Base-by-base conservation (phyloP, 2,113 vertebrate species). In the Zootoca vivipara region DNA sequence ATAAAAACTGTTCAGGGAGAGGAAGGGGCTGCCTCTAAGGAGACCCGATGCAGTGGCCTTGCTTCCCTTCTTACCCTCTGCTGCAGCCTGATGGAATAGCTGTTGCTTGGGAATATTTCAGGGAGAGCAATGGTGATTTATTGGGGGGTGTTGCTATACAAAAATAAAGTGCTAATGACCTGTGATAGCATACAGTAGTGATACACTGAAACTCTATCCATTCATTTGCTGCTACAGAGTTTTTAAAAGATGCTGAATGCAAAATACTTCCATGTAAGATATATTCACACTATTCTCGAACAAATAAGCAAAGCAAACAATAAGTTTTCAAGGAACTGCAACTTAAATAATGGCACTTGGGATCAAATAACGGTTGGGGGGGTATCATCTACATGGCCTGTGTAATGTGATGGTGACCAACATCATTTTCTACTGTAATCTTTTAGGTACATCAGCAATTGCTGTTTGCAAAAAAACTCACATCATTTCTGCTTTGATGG, bases 291-390 rank as follows among this genome's bases (percentile, higher is more conserved):
- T 52, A 24, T 64, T 64, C 28, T 12, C 35, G 58, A 64, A 26
- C 4, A 75, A 88, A 69, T 3, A 58, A 72, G 46, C 10, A 33
- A 67, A 16, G 38, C 10, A 28, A 78, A 78, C 3, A 52, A 52
- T 24, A 28, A 65, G 35, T 20, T 38, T 42, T 20, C 52, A 28
- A 33, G 30, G 24, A 86, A 78, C 70, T 85, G 64, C 78, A 30
- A 83, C 30, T 24, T 79, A 90, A 38, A 75, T 82, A 86, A 84
- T 65, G 16, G 77, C 73, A 85, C 92, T 91, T 90, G 83, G 75
- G 89, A 94, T 70, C 22, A 67, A 46, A 87, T 56, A 64, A 93
- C 92, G 72, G 35, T 13, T 20, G 79, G 24, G 56, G 52, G 24
- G 30, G 87, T 85, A 90, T 38, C 1, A 2, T 92, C 85, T 74